Percentiles rank a stretch among this genome's conserved stretches.
These are phyloP conservation scores for Biston stratarius DNA, from an alignment of 2,888 invertebrate genomes.

Conservation along the genomic window DNA sequence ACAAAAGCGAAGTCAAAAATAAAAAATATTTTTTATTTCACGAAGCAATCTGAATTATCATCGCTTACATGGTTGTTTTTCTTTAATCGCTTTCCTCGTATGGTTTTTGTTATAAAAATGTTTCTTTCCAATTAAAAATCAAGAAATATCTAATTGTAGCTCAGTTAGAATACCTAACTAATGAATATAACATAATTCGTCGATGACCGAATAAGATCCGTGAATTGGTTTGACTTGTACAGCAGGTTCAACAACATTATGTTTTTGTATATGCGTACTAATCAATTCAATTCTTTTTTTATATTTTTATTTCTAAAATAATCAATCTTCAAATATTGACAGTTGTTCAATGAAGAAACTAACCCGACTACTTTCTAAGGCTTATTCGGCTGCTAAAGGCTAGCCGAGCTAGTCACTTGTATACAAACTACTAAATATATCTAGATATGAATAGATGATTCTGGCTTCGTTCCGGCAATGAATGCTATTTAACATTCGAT, in stretches of 20 bases:
- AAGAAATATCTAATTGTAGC: neutral
- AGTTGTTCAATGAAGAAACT: constrained; percentile 22
- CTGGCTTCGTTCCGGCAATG: neutral
- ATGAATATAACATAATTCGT: no score
- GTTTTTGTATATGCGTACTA: neutral
- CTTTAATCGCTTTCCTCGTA: neutral
- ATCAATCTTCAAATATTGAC: neutral
- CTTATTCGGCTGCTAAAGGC: neutral
- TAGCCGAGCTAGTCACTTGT: constrained; percentile 1
- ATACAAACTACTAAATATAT: constrained; percentile 10
- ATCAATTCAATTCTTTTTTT: neutral
- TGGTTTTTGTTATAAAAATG: neutral
- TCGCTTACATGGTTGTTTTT: no score
- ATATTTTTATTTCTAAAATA: neutral
- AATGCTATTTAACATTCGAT: no score
- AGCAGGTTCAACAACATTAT: neutral
- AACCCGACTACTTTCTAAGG: constrained; percentile 41
- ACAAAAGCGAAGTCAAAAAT: no score
- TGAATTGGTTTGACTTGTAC: constrained; percentile 3
- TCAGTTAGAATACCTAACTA: no score
- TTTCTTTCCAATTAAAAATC: neutral
- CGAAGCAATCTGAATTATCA: no score
- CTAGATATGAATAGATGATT: constrained; percentile 1
- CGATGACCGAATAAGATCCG: neutral
- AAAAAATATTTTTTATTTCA: no score